Evolutionary conservation across 1,140 invertebrate genomes (phyloP).

Genomic region (Drosophila auraria): DNA sequence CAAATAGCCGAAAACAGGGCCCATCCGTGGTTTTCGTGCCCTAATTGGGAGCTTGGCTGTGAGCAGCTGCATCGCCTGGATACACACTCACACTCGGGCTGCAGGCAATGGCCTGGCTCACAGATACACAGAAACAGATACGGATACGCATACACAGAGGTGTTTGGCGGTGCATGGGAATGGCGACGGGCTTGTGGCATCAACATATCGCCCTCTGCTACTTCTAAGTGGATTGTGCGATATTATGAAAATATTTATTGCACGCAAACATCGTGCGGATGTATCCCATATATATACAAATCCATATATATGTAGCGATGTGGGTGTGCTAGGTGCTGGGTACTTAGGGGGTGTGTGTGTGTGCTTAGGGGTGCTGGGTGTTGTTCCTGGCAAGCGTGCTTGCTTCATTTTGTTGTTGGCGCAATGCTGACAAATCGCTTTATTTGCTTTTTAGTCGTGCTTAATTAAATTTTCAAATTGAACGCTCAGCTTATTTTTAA

Average conservation of each 20-base stretch:
- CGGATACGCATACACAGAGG: background rate
- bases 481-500: slow-evolving; percentile 45
- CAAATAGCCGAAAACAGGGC: slow-evolving; percentile 40
- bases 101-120: background rate
- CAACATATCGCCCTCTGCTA: slow-evolving; percentile 40
- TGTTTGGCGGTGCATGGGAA: slow-evolving; percentile 20
- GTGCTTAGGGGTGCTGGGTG: slow-evolving; percentile 2
- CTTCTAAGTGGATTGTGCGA: slow-evolving; percentile 65
- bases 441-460: slow-evolving; percentile 71
- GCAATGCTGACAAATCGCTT: slow-evolving; percentile 67
- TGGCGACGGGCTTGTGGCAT: slow-evolving; percentile 37
- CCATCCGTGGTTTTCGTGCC: slow-evolving; percentile 61
- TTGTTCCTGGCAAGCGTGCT: slow-evolving; percentile 3
- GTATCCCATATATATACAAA: slow-evolving; percentile 19
- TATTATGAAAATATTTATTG: slow-evolving; percentile 81
- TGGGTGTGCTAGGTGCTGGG: slow-evolving; percentile 9
- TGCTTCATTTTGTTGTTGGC: slow-evolving; percentile 40
- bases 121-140: slow-evolving; percentile 1
- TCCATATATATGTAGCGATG: slow-evolving; percentile 7
- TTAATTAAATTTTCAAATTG: slow-evolving; percentile 76
- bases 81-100: slow-evolving; percentile 15
- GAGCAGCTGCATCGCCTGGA: slow-evolving; percentile 42
- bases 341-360: slow-evolving; percentile 5
- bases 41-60: slow-evolving; percentile 57
- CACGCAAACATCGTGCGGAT: slow-evolving; percentile 58